These are phyloP conservation scores for Perizoma flavofasciatum DNA, from an alignment of 2,888 invertebrate species.

Conservation along the genomic window DNA sequence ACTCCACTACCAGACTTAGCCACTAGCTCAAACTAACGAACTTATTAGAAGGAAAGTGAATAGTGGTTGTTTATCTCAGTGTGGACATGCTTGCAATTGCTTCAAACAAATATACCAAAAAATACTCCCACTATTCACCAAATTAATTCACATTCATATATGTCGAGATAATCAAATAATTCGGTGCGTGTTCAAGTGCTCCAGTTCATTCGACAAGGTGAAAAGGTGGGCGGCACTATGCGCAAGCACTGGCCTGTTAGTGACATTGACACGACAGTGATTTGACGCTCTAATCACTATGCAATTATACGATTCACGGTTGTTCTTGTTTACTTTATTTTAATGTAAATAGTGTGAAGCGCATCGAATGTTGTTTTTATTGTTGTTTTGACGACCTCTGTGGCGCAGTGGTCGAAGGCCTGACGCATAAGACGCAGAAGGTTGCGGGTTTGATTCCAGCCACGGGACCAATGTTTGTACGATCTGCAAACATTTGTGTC, in stretches of 20 bases:
- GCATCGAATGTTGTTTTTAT: not conserved
- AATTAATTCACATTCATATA: conserved; percentile 29
- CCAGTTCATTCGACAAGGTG: conserved; percentile 58
- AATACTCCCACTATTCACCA: conserved; percentile 8
- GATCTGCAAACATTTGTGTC: not conserved
- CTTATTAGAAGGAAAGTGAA: no score
- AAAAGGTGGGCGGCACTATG: conserved; percentile 50
- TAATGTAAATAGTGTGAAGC: conserved; percentile 11
- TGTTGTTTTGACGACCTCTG: no score
- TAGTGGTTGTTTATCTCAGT: no score
- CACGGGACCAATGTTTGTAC: no score
- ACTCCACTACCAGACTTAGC: no score
- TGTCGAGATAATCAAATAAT: conserved; percentile 37
- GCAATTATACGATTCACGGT: conserved; percentile 45
- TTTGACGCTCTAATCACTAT: conserved; percentile 45
- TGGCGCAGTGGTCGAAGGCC: no score
- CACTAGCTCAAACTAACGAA: no score
- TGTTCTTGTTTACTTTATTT: conserved; percentile 31
- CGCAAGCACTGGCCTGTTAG: conserved; percentile 26
- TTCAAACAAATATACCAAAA: not conserved
- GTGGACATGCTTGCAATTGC: no score
- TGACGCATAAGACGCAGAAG: no score
- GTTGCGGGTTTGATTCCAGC: no score
- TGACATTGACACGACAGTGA: conserved; percentile 56
- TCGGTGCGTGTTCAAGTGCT: conserved; percentile 51